Evolutionary conservation across 2,888 invertebrate genomes (phyloP).

Genomic region (Stegophylla sp.): DNA sequence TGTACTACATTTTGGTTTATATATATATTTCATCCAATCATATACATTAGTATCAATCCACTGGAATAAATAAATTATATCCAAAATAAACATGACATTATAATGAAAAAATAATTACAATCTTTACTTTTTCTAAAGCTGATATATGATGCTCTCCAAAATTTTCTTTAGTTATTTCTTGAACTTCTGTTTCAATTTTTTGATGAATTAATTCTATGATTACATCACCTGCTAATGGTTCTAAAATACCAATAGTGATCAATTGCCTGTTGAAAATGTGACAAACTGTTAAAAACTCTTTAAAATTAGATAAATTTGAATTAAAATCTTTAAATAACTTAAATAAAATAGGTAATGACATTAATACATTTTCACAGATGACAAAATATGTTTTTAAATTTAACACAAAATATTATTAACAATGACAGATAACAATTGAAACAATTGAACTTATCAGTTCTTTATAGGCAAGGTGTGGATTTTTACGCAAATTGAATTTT

Average conservation of each 20-base stretch:
- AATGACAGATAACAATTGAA: no score
- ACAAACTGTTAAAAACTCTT: not conserved
- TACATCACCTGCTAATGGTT: slow-evolving; percentile 83
- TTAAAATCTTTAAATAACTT: not conserved
- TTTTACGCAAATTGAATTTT: no score
- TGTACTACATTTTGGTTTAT: slow-evolving; percentile 65
- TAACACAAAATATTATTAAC: no score
- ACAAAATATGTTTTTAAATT: no score
- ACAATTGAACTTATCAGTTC: no score
- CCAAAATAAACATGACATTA: not conserved
- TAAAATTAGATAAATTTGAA: not conserved
- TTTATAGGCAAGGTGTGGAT: no score
- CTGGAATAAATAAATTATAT: slow-evolving; percentile 66
- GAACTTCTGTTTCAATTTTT: slow-evolving; percentile 84
- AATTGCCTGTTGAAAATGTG: slow-evolving; percentile 68
- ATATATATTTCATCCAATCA: slow-evolving; percentile 85
- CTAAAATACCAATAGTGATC: slow-evolving; percentile 79
- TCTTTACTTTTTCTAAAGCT: slow-evolving; percentile 74
- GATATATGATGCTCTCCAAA: slow-evolving; percentile 83
- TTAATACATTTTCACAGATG: no score
- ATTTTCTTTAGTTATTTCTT: slow-evolving; percentile 82
- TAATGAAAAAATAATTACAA: not conserved
- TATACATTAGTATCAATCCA: slow-evolving; percentile 88
- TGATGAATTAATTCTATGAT: slow-evolving; percentile 83
- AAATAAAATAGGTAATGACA: no score